Conservation (phyloP, 2,113 vertebrate species). For the Neodontobutis hainanensis region DNA sequence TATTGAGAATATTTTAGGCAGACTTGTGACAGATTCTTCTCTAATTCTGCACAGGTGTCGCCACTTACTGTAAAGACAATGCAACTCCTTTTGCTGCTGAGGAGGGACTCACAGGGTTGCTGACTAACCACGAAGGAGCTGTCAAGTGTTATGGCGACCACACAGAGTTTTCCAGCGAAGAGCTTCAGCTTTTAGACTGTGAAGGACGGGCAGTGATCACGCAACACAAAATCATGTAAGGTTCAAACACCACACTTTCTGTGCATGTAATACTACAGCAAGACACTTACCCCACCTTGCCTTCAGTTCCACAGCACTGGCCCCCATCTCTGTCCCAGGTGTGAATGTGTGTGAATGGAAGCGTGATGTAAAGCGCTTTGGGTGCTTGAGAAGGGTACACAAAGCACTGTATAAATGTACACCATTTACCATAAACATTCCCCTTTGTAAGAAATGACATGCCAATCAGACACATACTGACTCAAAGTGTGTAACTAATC, state of each 20-base stretch:
- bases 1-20: not conserved
- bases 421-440: not conserved
- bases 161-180: conserved; percentile 80
- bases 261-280: not conserved
- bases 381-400: too few species aligned
- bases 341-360: too few species aligned
- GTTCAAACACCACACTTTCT: not conserved
- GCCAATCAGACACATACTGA: not conserved
- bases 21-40: not conserved
- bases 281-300: not conserved
- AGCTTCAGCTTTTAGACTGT: conserved; percentile 84
- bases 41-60: conserved; percentile 78
- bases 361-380: too few species aligned
- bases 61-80: conserved; percentile 85
- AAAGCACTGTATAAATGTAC: too few species aligned
- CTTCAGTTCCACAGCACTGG: not conserved
- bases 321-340: too few species aligned
- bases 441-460: not conserved
- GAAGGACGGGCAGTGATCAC: conserved; percentile 88
- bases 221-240: conserved; percentile 82
- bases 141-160: conserved; percentile 84
- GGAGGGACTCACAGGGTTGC: conserved; percentile 86
- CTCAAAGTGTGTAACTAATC: not conserved
- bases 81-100: conserved; percentile 85
- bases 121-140: conserved; percentile 75